Percentiles rank a stretch among this genome's conserved stretches.
These are phyloP conservation scores for Psittacula cyanocephala DNA, from an alignment of 2,113 vertebrate species.

Conservation along the genomic window DNA sequence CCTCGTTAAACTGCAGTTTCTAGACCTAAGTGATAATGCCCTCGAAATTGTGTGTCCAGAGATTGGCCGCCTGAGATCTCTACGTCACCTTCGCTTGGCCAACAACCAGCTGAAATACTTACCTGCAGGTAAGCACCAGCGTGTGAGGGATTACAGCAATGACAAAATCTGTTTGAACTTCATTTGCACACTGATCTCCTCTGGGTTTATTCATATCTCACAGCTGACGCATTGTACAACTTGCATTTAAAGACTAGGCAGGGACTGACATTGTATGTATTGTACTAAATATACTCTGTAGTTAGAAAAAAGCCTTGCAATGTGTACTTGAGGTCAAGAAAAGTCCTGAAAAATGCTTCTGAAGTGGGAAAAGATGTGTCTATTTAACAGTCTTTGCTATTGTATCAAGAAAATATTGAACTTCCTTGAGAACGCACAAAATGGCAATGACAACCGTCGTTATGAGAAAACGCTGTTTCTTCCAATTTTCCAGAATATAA, in stretches of 20 bases:
- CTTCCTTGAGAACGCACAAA: neutral
- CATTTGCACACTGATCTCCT: neutral
- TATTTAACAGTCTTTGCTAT: neutral
- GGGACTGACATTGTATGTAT: neutral
- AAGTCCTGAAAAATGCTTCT: neutral
- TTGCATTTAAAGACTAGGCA: neutral
- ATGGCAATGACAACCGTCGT: neutral
- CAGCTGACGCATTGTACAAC: neutral
- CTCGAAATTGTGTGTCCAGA: constrained; percentile 93
- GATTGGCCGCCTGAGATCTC: constrained; percentile 88
- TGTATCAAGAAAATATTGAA: neutral
- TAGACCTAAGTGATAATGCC: constrained; percentile 94
- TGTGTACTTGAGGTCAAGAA: neutral
- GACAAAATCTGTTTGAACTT: neutral
- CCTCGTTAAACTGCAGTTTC: constrained; percentile 88
- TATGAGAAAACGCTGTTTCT: neutral
- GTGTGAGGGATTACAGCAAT: neutral
- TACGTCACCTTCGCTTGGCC: constrained; percentile 90
- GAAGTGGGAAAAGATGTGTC: neutral
- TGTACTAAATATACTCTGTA: neutral
- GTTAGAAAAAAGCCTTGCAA: neutral
- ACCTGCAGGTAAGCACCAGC: constrained; percentile 80
- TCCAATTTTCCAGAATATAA: neutral
- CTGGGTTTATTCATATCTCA: neutral
- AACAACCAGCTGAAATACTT: constrained; percentile 92